phyloP scores from a whole-genome alignment of 64 coral and sea anemone species.

The Montipora foliosa region DNA sequence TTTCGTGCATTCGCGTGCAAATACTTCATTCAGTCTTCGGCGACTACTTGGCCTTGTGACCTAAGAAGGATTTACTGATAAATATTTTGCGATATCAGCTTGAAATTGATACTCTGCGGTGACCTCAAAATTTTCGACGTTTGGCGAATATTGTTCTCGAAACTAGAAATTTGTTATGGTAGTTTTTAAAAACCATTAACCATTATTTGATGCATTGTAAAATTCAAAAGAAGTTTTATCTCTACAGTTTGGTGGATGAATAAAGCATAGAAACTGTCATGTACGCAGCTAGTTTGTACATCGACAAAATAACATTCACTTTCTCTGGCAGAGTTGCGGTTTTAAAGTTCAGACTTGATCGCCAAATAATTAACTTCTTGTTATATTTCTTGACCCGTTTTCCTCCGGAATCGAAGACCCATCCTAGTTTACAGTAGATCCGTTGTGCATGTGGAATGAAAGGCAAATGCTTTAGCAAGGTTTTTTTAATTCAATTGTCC shows the following conservation, averaged over 20 bases:
- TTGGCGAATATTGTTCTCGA: not conserved
- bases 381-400: not conserved
- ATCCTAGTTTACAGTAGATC: too few species aligned
- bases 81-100: conserved; percentile 1
- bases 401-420: not conserved
- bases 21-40: not conserved
- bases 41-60: not conserved
- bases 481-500: not conserved
- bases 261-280: not conserved
- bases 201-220: not conserved
- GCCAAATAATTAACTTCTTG: not conserved
- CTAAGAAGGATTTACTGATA: conserved; percentile 3
- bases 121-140: not conserved
- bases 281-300: not conserved
- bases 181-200: not conserved
- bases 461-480: not conserved
- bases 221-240: not conserved
- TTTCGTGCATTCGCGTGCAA: conserved; percentile 29
- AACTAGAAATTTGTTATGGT: not conserved
- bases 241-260: too few species aligned
- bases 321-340: not conserved
- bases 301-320: not conserved
- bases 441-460: too few species aligned
- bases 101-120: conserved; percentile 17
- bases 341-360: not conserved